Evolutionary conservation across 2,888 invertebrate genomes (phyloP).

Genomic region (Theodoxus fluviatilis): DNA sequence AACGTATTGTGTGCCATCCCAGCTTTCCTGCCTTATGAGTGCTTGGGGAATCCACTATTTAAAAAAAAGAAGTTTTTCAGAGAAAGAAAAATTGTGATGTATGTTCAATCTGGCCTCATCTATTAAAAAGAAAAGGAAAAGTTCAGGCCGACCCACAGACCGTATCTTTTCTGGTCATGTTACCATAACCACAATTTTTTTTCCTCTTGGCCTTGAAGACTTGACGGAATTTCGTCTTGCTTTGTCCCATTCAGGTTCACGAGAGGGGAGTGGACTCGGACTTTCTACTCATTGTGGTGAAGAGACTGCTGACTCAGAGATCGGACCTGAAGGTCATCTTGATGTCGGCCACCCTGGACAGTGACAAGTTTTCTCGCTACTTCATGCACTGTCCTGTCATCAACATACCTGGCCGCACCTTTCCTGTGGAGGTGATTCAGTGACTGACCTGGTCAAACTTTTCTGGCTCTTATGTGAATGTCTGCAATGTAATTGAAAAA

Average conservation of each 20-base stretch:
- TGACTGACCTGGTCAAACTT: neutral
- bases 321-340: constrained; percentile 56
- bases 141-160: too few species aligned
- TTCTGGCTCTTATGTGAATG: neutral
- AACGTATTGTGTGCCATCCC: too few species aligned
- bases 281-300: constrained; percentile 58
- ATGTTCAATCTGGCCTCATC: too few species aligned
- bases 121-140: too few species aligned
- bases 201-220: neutral
- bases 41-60: too few species aligned
- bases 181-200: too few species aligned
- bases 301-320: constrained; percentile 44
- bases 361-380: constrained; percentile 58
- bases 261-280: constrained; percentile 62
- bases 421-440: constrained; percentile 48
- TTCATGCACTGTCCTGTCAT: constrained; percentile 60
- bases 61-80: too few species aligned
- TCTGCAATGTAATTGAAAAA: neutral
- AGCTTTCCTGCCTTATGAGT: too few species aligned
- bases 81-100: too few species aligned
- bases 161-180: too few species aligned
- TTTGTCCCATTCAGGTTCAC: constrained; percentile 63
- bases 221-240: constrained; percentile 4
- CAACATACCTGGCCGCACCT: constrained; percentile 58
- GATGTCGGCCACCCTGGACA: constrained; percentile 64